Evolutionary conservation across 2,113 vertebrate species (phyloP).

Genomic region (Dolichotis patagonum): DNA sequence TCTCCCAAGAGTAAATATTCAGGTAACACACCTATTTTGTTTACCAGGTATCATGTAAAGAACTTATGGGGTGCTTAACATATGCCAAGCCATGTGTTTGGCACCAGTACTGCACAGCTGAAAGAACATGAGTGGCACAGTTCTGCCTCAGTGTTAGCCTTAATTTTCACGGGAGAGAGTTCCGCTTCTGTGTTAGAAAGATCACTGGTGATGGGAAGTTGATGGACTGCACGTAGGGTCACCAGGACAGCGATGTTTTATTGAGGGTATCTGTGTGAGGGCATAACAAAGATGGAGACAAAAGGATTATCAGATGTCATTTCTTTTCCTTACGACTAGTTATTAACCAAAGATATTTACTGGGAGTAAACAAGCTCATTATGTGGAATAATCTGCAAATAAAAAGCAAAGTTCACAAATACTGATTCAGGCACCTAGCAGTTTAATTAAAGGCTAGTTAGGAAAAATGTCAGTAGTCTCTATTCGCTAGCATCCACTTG

Average conservation of each 20-base stretch:
- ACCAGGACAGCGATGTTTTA: background rate
- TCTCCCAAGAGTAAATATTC: background rate
- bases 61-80: background rate
- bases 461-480: background rate
- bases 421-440: background rate
- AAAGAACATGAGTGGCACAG: background rate
- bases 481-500: background rate
- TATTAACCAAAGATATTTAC: background rate
- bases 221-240: background rate
- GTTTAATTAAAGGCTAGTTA: slow-evolving; percentile 21
- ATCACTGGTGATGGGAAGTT: background rate
- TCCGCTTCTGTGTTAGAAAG: background rate
- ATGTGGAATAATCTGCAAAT: background rate
- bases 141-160: background rate
- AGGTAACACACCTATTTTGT: background rate
- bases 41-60: background rate
- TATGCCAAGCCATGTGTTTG: background rate
- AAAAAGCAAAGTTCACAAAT: background rate
- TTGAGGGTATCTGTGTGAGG: background rate
- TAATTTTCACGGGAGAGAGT: background rate
- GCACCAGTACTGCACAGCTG: background rate
- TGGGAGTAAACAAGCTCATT: background rate
- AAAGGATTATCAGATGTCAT: background rate
- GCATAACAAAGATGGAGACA: background rate
- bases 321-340: background rate